phyloP scores from a whole-genome alignment of 2,797 vertebrate genomes.

The Denticeps clupeoides region DNA sequence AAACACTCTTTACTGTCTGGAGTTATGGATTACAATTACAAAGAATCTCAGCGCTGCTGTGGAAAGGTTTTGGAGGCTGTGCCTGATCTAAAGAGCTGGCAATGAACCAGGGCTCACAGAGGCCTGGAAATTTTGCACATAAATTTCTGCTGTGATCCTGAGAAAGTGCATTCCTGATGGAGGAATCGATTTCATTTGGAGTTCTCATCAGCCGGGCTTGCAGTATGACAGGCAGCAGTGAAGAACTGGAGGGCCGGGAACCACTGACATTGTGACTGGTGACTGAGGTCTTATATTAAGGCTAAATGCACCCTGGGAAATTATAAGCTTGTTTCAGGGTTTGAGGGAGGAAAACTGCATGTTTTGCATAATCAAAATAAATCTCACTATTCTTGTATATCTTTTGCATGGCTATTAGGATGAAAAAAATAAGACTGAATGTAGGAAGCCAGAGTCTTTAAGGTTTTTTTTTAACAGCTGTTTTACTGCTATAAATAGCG shows the following conservation, averaged over 20 bases:
- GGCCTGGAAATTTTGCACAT: constrained; percentile 28
- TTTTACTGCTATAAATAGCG: too few species aligned
- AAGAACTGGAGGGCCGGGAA: constrained; percentile 10
- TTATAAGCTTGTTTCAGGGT: not conserved
- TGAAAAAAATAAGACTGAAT: too few species aligned
- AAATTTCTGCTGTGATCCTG: constrained; percentile 31
- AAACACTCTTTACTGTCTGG: constrained; percentile 8
- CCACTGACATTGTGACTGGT: constrained; percentile 17
- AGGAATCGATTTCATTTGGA: constrained; percentile 49
- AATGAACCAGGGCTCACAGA: constrained; percentile 35
- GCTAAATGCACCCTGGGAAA: not conserved
- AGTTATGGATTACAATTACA: constrained; percentile 26
- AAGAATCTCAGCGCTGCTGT: constrained; percentile 8
- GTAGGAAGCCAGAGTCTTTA: too few species aligned
- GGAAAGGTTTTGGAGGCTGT: constrained; percentile 5
- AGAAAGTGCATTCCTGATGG: constrained; percentile 34
- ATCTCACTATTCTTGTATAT: too few species aligned
- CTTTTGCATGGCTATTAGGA: too few species aligned
- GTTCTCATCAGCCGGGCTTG: constrained; percentile 33
- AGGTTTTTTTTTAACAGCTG: too few species aligned
- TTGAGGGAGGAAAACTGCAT: too few species aligned
- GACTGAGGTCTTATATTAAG: constrained; percentile 3
- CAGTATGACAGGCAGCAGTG: constrained; percentile 30
- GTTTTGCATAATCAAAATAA: too few species aligned
- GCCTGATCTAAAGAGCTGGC: constrained; percentile 31